Evolutionary conservation across 2,888 invertebrate genomes (phyloP).

Genomic region (Phasia obesa): DNA sequence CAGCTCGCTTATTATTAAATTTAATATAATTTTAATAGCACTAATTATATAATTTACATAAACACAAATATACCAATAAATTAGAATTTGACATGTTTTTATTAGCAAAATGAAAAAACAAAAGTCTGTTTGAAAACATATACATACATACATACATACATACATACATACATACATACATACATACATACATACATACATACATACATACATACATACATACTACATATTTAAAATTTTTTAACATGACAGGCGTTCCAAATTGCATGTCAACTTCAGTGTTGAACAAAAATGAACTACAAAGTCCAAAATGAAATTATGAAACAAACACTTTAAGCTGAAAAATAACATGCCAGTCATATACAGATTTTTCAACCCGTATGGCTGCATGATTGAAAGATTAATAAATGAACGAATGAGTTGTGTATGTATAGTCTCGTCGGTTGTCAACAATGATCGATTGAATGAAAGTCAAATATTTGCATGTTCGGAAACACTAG

Average conservation of each 20-base stretch:
- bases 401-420: neutral
- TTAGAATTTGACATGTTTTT: too few relatives aligned
- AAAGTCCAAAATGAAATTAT: neutral
- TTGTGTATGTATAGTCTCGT: neutral
- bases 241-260: neutral
- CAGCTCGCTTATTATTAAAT: neutral
- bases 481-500: neutral
- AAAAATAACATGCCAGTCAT: conserved; percentile 32
- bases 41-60: conserved; percentile 35
- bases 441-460: neutral
- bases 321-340: neutral
- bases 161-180: too few relatives aligned
- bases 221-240: too few relatives aligned
- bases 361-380: conserved; percentile 13
- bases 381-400: neutral
- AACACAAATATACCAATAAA: too few relatives aligned
- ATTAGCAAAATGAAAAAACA: too few relatives aligned
- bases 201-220: too few relatives aligned
- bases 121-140: too few relatives aligned
- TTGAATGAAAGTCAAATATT: neutral
- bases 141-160: too few relatives aligned
- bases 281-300: neutral
- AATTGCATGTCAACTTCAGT: neutral
- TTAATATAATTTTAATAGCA: conserved; percentile 24
- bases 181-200: too few relatives aligned